Percentiles rank a stretch among this genome's conserved stretches.
Conservation (phyloP, 2,113 vertebrate species). For the Chloebia gouldiae region DNA sequence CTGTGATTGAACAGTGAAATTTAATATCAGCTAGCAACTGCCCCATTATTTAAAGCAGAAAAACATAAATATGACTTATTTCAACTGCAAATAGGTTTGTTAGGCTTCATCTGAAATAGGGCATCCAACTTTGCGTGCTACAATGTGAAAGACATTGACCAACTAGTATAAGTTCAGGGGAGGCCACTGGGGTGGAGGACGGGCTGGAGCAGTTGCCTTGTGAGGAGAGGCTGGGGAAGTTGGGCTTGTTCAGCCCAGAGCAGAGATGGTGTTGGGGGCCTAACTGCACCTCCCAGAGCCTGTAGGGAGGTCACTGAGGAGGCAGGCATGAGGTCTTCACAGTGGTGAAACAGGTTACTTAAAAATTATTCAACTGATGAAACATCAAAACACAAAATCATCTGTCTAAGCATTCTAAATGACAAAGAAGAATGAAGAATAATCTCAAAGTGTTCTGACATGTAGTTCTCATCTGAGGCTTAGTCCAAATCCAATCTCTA, state of each 20-base stretch:
- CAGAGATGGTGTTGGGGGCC: neutral
- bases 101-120: neutral
- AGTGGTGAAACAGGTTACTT: neutral
- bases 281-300: neutral
- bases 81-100: neutral
- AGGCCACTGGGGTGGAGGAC: neutral
- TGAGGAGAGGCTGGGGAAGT: neutral
- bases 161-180: neutral
- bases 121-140: neutral
- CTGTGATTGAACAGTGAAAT: neutral
- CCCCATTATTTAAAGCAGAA: neutral
- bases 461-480: neutral
- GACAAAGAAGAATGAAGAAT: neutral
- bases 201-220: neutral
- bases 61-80: neutral
- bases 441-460: neutral
- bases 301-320: neutral
- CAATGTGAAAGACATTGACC: neutral
- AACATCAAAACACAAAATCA: neutral
- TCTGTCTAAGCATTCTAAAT: neutral
- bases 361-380: constrained; percentile 2
- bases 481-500: neutral
- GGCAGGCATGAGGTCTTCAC: neutral
- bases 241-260: neutral
- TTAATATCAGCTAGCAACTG: neutral